Evolutionary conservation across 2,888 invertebrate species (phyloP).

Genomic region (Dicranocentrus wangi): DNA sequence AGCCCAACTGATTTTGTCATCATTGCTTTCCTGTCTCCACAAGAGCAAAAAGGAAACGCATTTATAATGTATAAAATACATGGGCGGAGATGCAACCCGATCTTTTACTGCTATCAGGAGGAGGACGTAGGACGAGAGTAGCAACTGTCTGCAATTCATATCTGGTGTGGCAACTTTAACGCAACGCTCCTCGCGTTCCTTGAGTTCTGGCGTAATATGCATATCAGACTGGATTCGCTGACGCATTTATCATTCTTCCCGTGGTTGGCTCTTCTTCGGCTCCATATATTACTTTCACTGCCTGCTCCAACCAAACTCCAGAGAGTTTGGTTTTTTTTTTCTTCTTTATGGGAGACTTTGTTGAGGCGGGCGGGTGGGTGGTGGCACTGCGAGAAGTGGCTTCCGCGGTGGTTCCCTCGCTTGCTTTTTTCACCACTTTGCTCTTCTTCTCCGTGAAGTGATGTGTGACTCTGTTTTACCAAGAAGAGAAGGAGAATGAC

Average conservation of each 20-base stretch:
- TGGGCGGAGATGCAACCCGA: background rate
- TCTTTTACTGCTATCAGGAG: no score
- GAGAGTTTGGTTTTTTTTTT: background rate
- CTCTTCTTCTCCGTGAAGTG: background rate
- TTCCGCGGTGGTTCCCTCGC: background rate
- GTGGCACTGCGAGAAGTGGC: conserved; percentile 13
- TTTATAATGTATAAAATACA: background rate
- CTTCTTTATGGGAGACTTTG: no score
- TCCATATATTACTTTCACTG: conserved; percentile 44
- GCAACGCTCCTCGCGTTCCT: no score
- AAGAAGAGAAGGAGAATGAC: conserved; percentile 36
- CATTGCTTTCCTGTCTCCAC: background rate
- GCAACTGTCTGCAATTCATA: no score
- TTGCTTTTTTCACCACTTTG: conserved; percentile 12
- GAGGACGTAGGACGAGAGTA: no score
- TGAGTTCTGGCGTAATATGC: conserved; percentile 27
- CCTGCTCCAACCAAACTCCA: conserved; percentile 4
- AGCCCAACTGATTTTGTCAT: conserved; percentile 30
- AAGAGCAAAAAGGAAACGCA: conserved; percentile 5
- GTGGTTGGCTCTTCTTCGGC: conserved; percentile 10
- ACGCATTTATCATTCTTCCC: conserved; percentile 56
- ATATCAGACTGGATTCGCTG: conserved; percentile 43
- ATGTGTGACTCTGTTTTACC: background rate
- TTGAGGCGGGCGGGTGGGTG: background rate
- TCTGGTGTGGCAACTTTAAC: no score